These are phyloP conservation scores for Sternotherus odoratus DNA, from an alignment of 2,797 vertebrate species.

Conservation along the genomic window DNA sequence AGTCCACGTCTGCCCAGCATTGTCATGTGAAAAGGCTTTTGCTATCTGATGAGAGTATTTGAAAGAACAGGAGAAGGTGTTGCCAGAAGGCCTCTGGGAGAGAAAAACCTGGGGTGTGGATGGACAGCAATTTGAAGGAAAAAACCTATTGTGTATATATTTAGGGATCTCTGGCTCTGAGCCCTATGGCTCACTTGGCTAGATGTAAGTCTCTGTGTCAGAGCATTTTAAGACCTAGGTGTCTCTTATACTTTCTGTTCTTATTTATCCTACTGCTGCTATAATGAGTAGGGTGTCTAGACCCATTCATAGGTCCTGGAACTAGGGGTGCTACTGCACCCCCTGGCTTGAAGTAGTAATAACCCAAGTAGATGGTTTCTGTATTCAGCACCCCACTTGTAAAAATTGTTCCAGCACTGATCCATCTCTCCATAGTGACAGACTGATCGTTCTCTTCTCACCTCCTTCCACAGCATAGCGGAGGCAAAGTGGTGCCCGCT, in stretches of 20 bases:
- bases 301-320: no score
- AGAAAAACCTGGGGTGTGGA: not conserved
- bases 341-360: no score
- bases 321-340: no score
- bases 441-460: not conserved
- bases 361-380: no score
- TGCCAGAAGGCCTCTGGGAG: not conserved
- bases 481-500: not conserved
- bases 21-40: not conserved
- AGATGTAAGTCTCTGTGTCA: accelerated
- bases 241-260: not conserved
- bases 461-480: not conserved
- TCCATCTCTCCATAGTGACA: not conserved
- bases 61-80: accelerated
- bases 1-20: not conserved
- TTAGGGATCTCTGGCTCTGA: not conserved
- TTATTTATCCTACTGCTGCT: not conserved
- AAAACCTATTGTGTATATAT: not conserved
- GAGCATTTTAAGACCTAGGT: not conserved
- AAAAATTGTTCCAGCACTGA: not conserved
- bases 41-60: not conserved
- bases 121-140: not conserved
- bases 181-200: accelerated
- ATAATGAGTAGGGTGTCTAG: not conserved
- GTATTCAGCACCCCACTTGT: no score